phyloP scores from a whole-genome alignment of 2,113 vertebrate species.

The Poicephalus gulielmi region DNA sequence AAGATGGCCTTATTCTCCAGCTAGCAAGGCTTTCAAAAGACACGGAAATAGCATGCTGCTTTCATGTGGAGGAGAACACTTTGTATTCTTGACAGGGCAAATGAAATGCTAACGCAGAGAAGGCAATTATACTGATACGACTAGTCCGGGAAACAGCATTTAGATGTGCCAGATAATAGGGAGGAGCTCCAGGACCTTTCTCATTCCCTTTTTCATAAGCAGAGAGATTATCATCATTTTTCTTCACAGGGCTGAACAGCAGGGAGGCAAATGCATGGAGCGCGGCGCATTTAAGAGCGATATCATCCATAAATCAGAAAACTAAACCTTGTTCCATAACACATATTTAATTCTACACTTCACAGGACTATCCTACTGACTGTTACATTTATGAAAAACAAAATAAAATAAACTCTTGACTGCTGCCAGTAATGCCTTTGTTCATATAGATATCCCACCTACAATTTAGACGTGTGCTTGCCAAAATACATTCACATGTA shows the following conservation, averaged over 20 bases:
- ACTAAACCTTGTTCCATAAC: background rate
- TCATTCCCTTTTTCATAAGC: conserved; percentile 14
- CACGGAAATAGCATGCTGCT: conserved; percentile 9
- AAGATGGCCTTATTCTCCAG: conserved; percentile 41
- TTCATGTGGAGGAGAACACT: conserved; percentile 24
- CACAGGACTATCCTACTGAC: background rate
- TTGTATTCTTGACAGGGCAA: conserved; percentile 49
- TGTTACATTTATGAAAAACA: background rate
- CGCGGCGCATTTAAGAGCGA: accelerated
- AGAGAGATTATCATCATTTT: conserved; percentile 31
- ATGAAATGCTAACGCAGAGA: conserved; percentile 12
- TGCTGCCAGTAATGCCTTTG: background rate
- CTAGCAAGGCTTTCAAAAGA: conserved; percentile 28
- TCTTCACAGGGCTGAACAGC: background rate
- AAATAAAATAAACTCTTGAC: background rate
- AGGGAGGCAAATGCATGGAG: background rate
- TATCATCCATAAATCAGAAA: background rate
- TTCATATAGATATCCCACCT: background rate
- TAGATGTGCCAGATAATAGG: background rate
- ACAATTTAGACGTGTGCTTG: background rate
- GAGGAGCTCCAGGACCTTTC: conserved; percentile 37
- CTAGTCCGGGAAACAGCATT: background rate
- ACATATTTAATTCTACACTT: background rate
- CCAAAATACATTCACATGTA: background rate
- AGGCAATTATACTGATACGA: conserved; percentile 15